A percentile compares a stretch with the other conserved stretches of the same genome.
Evolutionary conservation across 2,797 vertebrate genomes (phyloP).

Genomic region (Mionectes olivaceus): DNA sequence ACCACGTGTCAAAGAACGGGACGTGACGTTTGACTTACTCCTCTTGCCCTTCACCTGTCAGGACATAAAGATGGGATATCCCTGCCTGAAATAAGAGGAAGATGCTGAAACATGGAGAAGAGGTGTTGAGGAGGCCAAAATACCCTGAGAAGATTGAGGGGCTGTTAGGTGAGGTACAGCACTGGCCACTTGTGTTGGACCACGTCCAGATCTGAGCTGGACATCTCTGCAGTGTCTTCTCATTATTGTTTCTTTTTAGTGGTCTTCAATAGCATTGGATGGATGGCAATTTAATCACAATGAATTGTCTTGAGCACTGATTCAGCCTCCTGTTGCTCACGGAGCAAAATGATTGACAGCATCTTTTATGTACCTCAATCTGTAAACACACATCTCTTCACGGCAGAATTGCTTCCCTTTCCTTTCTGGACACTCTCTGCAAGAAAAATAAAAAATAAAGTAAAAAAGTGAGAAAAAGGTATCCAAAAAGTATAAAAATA

Average conservation of each 20-base stretch:
- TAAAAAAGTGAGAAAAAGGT: fast-evolving
- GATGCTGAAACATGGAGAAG: neutral
- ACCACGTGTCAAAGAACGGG: fast-evolving
- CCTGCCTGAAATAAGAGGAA: neutral
- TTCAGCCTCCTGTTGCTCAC: neutral
- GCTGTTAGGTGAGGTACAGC: neutral
- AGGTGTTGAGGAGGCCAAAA: neutral
- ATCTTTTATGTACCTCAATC: neutral
- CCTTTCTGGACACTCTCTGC: fast-evolving
- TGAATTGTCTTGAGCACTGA: neutral
- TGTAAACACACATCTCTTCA: neutral
- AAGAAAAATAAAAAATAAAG: neutral
- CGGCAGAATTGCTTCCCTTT: neutral
- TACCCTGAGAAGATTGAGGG: neutral
- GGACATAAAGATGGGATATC: neutral
- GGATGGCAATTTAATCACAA: neutral
- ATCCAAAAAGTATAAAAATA: fast-evolving
- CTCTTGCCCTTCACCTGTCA: neutral
- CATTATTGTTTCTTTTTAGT: neutral
- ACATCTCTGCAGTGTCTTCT: neutral
- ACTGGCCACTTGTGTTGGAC: neutral
- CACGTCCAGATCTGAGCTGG: neutral
- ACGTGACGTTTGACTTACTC: neutral
- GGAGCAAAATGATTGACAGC: neutral
- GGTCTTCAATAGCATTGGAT: neutral